phyloP scores from a whole-genome alignment of 2,888 invertebrate species.

The Macrosoma leucophasiata region DNA sequence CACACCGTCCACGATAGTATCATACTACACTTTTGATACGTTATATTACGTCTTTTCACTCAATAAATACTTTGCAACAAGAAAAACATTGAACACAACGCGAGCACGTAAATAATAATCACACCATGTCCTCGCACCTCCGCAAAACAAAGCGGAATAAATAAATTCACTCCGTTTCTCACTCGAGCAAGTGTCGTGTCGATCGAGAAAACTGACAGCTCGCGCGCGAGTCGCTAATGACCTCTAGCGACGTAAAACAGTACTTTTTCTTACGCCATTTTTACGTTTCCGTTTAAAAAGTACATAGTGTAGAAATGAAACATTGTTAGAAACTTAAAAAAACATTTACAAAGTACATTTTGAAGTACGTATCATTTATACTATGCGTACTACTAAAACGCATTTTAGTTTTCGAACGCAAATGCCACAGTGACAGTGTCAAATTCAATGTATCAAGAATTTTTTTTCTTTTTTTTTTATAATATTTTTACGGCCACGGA shows the following conservation, averaged over 20 bases:
- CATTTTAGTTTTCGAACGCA: no score
- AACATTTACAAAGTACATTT: no score
- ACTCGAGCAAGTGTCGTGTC: not conserved
- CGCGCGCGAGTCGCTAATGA: slow-evolving; percentile 24
- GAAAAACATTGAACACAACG: slow-evolving; percentile 65
- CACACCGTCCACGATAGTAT: slow-evolving; percentile 44
- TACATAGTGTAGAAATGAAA: no score
- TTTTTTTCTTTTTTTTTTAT: no score
- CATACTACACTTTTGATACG: slow-evolving; percentile 44
- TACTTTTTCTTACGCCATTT: slow-evolving; percentile 2
- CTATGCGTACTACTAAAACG: no score
- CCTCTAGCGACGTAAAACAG: slow-evolving; percentile 33
- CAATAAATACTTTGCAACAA: slow-evolving; percentile 48
- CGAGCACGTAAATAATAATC: slow-evolving; percentile 34
- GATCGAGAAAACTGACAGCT: slow-evolving; percentile 38
- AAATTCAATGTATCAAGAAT: no score
- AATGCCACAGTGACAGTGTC: no score
- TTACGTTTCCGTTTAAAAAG: no score
- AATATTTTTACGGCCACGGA: no score
- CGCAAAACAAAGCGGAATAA: slow-evolving; percentile 75
- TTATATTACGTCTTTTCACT: slow-evolving; percentile 49
- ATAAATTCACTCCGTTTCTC: slow-evolving; percentile 30
- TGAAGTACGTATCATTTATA: no score
- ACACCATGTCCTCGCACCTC: slow-evolving; percentile 62
- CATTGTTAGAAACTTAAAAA: no score